These are phyloP conservation scores for Mythimna loreyi DNA, from an alignment of 2,888 invertebrate genomes.

Conservation along the genomic window DNA sequence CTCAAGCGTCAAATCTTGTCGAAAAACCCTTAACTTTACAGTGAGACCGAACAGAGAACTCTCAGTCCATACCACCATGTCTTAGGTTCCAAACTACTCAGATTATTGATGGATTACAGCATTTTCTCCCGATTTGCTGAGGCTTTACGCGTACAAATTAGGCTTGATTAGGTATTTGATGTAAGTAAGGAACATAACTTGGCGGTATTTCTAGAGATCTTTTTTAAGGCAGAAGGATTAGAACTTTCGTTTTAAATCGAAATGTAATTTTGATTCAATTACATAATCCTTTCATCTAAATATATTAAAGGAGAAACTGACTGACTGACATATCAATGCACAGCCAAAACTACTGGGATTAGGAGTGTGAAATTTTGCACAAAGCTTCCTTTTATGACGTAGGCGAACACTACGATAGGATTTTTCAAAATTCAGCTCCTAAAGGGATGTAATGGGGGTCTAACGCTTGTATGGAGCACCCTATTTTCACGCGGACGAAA, in stretches of 20 bases:
- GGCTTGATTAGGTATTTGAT: slow-evolving; percentile 35
- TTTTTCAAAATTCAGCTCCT: no score
- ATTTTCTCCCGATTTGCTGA: slow-evolving; percentile 22
- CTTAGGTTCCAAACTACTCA: slow-evolving; percentile 1
- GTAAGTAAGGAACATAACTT: slow-evolving; percentile 16
- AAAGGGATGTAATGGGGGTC: no score
- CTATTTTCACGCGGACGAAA: no score
- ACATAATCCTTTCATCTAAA: not conserved
- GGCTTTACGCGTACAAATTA: slow-evolving; percentile 16
- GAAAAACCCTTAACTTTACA: no score
- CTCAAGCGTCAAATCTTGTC: no score
- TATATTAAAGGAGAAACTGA: no score
- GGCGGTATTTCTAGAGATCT: not conserved
- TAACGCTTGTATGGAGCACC: no score
- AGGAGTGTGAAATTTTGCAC: no score
- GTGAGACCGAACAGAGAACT: not conserved
- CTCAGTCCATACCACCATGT: not conserved
- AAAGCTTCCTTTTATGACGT: no score
- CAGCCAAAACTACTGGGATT: no score
- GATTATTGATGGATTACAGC: slow-evolving; percentile 30
- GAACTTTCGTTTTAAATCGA: not conserved
- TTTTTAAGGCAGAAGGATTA: not conserved
- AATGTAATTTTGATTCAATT: not conserved
- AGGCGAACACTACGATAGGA: no score
- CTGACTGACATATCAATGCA: no score